Percentiles rank a stretch among this genome's conserved stretches.
Evolutionary conservation across 2,113 vertebrate genomes (phyloP).

Genomic region (Vulpes lagopus): DNA sequence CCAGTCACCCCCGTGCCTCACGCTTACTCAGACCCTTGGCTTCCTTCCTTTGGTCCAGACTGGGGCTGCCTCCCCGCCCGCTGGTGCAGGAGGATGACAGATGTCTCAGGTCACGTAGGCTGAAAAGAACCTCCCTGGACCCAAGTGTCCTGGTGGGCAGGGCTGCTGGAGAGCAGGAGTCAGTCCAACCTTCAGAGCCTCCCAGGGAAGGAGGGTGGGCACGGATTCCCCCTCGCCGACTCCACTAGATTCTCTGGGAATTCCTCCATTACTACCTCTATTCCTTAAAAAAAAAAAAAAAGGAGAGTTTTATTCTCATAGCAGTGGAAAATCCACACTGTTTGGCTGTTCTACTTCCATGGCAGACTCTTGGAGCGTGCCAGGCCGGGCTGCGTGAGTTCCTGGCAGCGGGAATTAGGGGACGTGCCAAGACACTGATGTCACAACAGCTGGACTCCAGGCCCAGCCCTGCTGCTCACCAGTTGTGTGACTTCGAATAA

Average conservation of each 20-base stretch:
- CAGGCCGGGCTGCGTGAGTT: not conserved
- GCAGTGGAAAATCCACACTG: not conserved
- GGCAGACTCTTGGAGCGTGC: not conserved
- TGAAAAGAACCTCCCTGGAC: not conserved
- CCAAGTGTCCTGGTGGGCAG: not conserved
- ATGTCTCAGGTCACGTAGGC: not conserved
- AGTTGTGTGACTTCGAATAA: not conserved
- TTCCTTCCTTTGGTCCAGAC: not conserved
- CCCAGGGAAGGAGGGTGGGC: not conserved
- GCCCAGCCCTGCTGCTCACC: not conserved
- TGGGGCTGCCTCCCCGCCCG: not conserved
- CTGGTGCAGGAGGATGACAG: not conserved
- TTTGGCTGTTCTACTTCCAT: not conserved
- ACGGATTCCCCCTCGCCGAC: not conserved
- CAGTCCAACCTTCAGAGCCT: not conserved
- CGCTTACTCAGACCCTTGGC: too few species aligned
- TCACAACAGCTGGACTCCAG: not conserved
- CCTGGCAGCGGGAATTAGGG: too few species aligned
- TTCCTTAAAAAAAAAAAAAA: too few species aligned
- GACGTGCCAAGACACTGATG: not conserved
- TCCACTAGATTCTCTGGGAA: not conserved
- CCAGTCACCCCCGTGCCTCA: too few species aligned
- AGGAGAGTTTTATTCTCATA: not conserved
- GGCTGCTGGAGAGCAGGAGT: too few species aligned
- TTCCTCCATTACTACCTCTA: not conserved